These are phyloP conservation scores for Pectinophora gossypiella DNA, from an alignment of 1,140 invertebrate genomes.

Conservation along the genomic window DNA sequence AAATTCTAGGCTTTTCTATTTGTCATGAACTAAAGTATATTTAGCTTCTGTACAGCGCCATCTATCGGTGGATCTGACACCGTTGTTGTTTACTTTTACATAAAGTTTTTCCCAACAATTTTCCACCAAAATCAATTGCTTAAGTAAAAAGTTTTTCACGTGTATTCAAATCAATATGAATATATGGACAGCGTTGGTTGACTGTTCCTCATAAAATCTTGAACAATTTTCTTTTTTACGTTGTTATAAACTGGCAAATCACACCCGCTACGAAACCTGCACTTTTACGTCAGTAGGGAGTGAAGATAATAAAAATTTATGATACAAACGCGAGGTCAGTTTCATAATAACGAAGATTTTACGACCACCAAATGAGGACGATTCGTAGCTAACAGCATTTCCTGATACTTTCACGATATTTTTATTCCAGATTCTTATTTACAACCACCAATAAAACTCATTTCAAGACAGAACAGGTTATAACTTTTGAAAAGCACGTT, in stretches of 20 bases:
- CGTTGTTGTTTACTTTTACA: too few relatives aligned
- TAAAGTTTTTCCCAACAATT: too few relatives aligned
- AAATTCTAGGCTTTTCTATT: too few relatives aligned
- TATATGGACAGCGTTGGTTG: not conserved
- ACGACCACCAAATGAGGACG: not conserved
- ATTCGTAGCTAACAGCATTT: not conserved
- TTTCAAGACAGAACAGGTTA: too few relatives aligned
- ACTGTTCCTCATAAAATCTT: not conserved
- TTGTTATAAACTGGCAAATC: not conserved
- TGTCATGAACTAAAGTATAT: too few relatives aligned
- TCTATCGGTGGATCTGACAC: too few relatives aligned
- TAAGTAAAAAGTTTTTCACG: too few relatives aligned
- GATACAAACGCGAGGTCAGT: not conserved
- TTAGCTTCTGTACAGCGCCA: too few relatives aligned
- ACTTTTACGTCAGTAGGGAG: not conserved
- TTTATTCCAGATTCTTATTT: not conserved
- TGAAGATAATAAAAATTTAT: not conserved
- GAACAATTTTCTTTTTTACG: not conserved
- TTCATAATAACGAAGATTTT: not conserved
- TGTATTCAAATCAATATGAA: too few relatives aligned
- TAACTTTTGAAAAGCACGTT: too few relatives aligned
- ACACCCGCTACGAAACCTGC: not conserved
- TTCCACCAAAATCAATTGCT: too few relatives aligned
- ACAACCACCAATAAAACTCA: too few relatives aligned
- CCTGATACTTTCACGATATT: not conserved